These are phyloP conservation scores for Presbytis comata DNA, from an alignment of 2,797 vertebrate species.

Conservation along the genomic window DNA sequence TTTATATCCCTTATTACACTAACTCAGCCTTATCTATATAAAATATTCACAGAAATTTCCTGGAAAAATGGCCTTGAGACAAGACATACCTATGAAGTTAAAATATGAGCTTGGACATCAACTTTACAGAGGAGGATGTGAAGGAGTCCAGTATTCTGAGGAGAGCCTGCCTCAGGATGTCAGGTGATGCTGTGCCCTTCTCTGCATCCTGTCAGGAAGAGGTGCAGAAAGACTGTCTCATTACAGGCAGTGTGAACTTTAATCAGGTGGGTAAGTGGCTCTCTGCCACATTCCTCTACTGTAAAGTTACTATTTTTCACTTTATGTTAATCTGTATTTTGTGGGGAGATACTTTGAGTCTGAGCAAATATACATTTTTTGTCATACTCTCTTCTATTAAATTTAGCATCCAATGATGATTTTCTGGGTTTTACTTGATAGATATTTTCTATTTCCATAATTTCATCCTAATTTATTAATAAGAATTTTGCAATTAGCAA, in stretches of 20 bases:
- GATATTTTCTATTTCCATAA: neutral
- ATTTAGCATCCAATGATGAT: slow-evolving; percentile 1
- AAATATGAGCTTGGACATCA: neutral
- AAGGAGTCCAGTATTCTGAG: neutral
- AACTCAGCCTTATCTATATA: neutral
- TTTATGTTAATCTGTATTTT: neutral
- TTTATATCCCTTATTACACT: neutral
- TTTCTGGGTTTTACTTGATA: neutral
- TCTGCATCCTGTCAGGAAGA: neutral
- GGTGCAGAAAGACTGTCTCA: neutral
- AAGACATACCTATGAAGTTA: neutral
- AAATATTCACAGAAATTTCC: neutral
- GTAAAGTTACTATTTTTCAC: neutral
- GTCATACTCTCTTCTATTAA: neutral
- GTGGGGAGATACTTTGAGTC: neutral
- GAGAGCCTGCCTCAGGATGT: neutral
- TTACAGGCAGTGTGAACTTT: neutral
- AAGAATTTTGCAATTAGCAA: neutral
- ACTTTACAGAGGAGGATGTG: neutral
- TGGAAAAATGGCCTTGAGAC: neutral
- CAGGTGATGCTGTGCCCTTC: neutral
- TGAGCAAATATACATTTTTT: neutral
- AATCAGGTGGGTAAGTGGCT: neutral
- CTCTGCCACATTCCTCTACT: neutral
- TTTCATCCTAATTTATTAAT: neutral